Evolutionary conservation across 1,140 invertebrate genomes (phyloP).

Genomic region (Pogonomyrmex californicus): DNA sequence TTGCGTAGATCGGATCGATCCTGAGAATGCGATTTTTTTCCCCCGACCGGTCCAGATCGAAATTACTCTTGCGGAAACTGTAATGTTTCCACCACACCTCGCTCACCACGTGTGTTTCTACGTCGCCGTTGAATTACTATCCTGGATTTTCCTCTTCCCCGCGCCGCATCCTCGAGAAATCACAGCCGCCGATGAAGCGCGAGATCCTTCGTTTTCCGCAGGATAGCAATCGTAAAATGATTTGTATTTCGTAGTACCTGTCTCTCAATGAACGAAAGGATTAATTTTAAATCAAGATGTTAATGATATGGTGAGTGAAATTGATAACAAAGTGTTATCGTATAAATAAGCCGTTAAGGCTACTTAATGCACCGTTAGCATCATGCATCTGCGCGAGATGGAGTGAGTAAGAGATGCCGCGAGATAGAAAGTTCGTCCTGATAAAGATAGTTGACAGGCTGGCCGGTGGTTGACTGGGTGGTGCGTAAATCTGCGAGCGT

Average conservation of each 20-base stretch:
- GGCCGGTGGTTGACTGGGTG: constrained; percentile 10
- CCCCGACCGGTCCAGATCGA: constrained; percentile 11
- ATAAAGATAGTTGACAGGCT: constrained; percentile 46
- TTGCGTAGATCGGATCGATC: constrained; percentile 31
- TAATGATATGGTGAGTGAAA: background rate
- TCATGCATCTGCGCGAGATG: constrained; percentile 14
- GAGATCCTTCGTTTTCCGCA: constrained; percentile 23
- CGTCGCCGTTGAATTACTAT: constrained; percentile 64
- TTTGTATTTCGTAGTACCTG: background rate
- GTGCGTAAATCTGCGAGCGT: constrained; percentile 47
- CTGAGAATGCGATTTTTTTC: constrained; percentile 34
- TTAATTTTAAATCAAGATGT: background rate
- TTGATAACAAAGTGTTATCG: background rate
- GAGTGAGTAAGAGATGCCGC: constrained; percentile 21
- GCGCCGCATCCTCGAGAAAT: constrained; percentile 4
- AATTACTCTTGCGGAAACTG: constrained; percentile 63
- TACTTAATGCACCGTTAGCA: background rate
- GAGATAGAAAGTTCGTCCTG: constrained; percentile 32
- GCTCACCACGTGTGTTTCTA: constrained; percentile 43
- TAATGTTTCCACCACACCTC: constrained; percentile 64
- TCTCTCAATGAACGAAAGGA: background rate
- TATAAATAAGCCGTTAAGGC: background rate
- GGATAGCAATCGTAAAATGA: background rate
- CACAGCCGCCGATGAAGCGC: background rate
- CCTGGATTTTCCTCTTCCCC: constrained; percentile 17